A percentile compares a stretch with the other conserved stretches of the same genome.
phyloP scores from a whole-genome alignment of 2,797 vertebrate species.

The Pseudochirops cupreus region DNA sequence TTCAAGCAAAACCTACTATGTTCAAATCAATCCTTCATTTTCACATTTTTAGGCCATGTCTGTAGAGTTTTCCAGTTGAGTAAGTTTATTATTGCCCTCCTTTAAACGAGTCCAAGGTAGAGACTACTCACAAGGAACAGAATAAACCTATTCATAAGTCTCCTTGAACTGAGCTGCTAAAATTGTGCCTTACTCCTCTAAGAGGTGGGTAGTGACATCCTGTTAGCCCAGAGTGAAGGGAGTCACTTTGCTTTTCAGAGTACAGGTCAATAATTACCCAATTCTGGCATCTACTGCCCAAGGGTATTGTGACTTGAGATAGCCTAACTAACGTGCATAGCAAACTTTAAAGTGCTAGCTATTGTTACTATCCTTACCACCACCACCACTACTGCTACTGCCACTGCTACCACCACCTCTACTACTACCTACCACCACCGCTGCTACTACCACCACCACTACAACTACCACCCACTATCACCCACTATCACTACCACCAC shows the following conservation, averaged over 20 bases:
- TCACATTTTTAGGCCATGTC: slow-evolving; percentile 8
- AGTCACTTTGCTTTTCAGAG: slow-evolving; percentile 18
- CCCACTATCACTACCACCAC: no score
- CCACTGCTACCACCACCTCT: neutral
- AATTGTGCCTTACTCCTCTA: slow-evolving; percentile 43
- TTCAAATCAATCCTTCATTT: slow-evolving; percentile 2
- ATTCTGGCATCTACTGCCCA: neutral
- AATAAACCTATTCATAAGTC: neutral
- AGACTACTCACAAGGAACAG: slow-evolving; percentile 27
- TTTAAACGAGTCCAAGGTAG: slow-evolving; percentile 44
- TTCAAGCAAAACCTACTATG: slow-evolving; percentile 2
- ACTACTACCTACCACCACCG: no score
- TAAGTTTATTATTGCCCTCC: slow-evolving; percentile 30
- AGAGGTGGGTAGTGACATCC: slow-evolving; percentile 40
- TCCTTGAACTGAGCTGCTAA: slow-evolving; percentile 13
- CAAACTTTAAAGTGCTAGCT: neutral
- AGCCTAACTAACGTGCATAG: neutral
- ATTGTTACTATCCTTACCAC: neutral
- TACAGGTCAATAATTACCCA: neutral
- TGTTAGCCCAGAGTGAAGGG: slow-evolving; percentile 8
- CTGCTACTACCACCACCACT: no score
- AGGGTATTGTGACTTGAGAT: neutral
- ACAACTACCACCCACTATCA: no score
- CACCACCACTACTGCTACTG: neutral
- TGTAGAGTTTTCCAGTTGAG: neutral